Evolutionary conservation across 2,113 vertebrate species (phyloP).

Genomic region (Nyctereutes procyonoides): DNA sequence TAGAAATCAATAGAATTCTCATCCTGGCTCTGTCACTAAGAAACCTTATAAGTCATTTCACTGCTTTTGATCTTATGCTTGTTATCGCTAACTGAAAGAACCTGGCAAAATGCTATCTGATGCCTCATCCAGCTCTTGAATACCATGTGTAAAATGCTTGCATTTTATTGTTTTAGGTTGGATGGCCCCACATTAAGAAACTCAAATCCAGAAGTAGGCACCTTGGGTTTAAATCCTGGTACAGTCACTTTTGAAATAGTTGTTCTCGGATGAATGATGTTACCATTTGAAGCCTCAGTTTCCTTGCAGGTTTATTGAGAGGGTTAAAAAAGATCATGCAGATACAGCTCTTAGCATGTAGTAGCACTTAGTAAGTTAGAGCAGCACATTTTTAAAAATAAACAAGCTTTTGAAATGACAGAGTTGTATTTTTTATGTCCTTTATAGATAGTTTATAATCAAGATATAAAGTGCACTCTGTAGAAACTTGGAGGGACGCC

Average conservation of each 20-base stretch:
- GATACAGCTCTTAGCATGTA: neutral
- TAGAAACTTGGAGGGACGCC: neutral
- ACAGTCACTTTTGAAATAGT: neutral
- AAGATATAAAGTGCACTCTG: neutral
- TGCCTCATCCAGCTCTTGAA: neutral
- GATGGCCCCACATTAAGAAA: neutral
- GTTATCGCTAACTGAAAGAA: neutral
- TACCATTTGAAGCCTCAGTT: neutral
- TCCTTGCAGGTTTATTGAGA: neutral
- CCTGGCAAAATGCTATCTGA: neutral
- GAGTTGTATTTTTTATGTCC: neutral
- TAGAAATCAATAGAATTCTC: neutral
- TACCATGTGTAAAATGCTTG: neutral
- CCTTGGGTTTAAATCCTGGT: neutral
- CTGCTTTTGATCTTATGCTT: neutral
- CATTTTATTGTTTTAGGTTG: neutral
- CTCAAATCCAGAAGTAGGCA: neutral
- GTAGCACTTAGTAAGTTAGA: neutral
- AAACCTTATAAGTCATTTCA: neutral
- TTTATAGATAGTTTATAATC: neutral
- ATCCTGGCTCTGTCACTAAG: neutral
- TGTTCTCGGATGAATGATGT: neutral
- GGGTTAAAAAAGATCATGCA: neutral
- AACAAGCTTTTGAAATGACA: neutral
- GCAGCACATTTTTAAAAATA: neutral